Evolutionary conservation across 2,113 vertebrate genomes (phyloP).

Genomic region (Crotalus horridus): DNA sequence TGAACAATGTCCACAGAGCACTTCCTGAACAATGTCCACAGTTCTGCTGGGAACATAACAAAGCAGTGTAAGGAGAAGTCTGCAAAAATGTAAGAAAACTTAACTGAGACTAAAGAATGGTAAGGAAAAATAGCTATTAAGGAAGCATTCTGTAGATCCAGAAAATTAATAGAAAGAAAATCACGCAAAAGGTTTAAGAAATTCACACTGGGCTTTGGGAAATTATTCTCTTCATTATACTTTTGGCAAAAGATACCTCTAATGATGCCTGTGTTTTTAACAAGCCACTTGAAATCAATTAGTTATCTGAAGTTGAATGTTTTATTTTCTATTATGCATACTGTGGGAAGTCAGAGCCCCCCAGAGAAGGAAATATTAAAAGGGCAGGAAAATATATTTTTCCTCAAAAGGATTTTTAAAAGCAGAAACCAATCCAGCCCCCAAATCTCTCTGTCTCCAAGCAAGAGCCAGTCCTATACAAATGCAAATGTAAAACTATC

Average conservation of each 20-base stretch:
- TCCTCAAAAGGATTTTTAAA: too few relatives aligned
- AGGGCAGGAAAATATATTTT: too few relatives aligned
- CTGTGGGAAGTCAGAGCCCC: too few relatives aligned
- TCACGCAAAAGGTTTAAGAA: neutral
- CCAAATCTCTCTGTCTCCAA: too few relatives aligned
- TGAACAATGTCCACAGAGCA: neutral
- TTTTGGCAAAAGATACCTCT: neutral
- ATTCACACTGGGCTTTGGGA: neutral
- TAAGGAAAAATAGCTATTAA: neutral
- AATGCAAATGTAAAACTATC: too few relatives aligned
- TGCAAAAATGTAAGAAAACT: neutral
- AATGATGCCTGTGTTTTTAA: neutral
- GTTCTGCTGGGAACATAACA: neutral
- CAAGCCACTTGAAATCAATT: neutral
- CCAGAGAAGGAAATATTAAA: too few relatives aligned
- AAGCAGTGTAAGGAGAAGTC: neutral
- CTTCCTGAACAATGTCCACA: neutral
- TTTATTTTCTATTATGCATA: neutral
- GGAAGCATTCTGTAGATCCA: neutral
- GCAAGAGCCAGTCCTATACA: too few relatives aligned
- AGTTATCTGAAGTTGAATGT: neutral
- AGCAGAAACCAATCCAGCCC: too few relatives aligned
- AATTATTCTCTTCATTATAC: neutral
- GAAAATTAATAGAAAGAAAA: neutral
- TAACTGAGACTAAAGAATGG: neutral